Conservation (phyloP, 2,888 invertebrate species). For the Arrhopalites spinosus region DNA sequence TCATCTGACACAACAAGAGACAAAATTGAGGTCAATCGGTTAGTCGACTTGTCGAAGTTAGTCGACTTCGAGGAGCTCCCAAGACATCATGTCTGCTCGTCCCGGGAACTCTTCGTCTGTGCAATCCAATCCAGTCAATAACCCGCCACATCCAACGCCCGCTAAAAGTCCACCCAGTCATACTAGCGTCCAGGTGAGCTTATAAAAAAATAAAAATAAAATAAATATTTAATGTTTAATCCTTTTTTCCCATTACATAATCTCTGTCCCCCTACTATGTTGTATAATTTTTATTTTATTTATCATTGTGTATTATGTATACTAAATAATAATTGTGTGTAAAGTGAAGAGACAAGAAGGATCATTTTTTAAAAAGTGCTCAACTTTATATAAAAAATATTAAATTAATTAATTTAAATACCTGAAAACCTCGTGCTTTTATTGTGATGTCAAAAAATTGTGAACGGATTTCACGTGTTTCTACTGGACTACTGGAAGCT, state of each 20-base stretch:
- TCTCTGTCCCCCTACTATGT: background rate
- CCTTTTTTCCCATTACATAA: background rate
- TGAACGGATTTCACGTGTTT: background rate
- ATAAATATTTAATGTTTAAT: background rate
- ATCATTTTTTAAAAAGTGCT: too few relatives aligned
- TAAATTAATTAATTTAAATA: too few relatives aligned
- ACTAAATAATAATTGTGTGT: too few relatives aligned
- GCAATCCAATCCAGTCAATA: slow-evolving; percentile 40
- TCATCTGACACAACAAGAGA: slow-evolving; percentile 21
- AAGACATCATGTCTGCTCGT: slow-evolving; percentile 56
- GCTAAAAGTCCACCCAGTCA: slow-evolving; percentile 41
- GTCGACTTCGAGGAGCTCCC: slow-evolving; percentile 56
- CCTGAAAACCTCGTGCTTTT: background rate
- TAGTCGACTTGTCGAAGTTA: slow-evolving; percentile 52
- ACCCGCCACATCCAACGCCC: slow-evolving; percentile 43
- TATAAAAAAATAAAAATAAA: background rate
- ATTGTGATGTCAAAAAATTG: background rate
- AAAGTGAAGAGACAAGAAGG: too few relatives aligned
- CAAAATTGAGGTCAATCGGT: slow-evolving; percentile 34
- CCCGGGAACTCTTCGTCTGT: slow-evolving; percentile 51
- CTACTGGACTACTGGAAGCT: too few relatives aligned
- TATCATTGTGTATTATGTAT: background rate
- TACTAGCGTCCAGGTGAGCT: slow-evolving; percentile 53
- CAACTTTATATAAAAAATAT: too few relatives aligned
- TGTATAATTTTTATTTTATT: background rate